Base-by-base conservation (phyloP, 2,888 invertebrate genomes). In the Tachystola acroxantha region DNA sequence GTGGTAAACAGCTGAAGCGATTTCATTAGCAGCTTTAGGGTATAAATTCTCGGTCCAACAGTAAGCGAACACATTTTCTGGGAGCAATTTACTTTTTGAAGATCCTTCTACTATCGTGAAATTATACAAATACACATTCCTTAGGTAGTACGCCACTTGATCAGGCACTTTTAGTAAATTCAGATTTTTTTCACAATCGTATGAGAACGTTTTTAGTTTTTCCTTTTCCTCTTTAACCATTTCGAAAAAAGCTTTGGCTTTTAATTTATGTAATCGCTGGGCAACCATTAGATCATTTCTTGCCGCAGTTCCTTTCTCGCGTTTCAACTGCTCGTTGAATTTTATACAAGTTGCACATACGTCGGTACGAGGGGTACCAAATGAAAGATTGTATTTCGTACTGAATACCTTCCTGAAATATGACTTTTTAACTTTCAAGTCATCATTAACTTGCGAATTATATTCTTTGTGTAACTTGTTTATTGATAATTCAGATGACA, bases 111-210 rank as follows among this genome's bases (percentile, higher is more conserved):
- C 60, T 10, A 67, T 42, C 6, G 64, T 61, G 16, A 64, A 60
- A 42, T 70, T 71, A 36, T 63, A 66, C 4, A 45, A 32, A 38
- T 65, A 64, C 9, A 69, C 31, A 38, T 69, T 68, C 4, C 62
- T 44, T 13, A 46, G 43, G 46, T 62, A 71, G 32, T 71, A 69
- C 1, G 57, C 45, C 7, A 50, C 35, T 44, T 68, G 64, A 38
- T 67, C 66, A 0, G 64, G 63, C 10, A 31, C 3, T 37, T 40
- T 40, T 1, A 16, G 25, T 7, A 37, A n/a, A 7, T 10, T 5
- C 16, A 19, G 14, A 34, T 33, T 29, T 40, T 40, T 40, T 10
- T 40, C 22, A 14, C 31, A 29, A 31, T 37, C 37, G 34, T 27
- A 36, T 22, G 29, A 29, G 10, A 31, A 7, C 27, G 29, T 40